These are phyloP conservation scores for Hydroisotoma schaefferi DNA, from an alignment of 2,888 invertebrate genomes.

Conservation along the genomic window DNA sequence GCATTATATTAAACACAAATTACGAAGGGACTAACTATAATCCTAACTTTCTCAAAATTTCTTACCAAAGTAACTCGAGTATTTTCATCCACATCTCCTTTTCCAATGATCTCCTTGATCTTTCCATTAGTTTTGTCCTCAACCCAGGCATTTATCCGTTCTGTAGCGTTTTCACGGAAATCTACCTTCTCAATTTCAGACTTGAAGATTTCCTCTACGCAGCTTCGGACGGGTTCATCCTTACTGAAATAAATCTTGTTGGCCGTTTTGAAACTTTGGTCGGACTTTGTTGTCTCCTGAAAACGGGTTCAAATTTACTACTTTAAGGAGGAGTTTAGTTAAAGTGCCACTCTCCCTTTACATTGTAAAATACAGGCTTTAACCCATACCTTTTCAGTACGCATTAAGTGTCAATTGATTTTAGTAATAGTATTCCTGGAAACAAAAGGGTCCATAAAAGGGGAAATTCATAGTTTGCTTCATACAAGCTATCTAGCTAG, in stretches of 20 bases:
- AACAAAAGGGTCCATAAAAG: no score
- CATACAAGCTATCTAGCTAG: no score
- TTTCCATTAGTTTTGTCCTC: slow-evolving; percentile 69
- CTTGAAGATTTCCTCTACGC: slow-evolving; percentile 63
- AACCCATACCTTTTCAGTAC: no score
- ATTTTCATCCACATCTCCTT: slow-evolving; percentile 60
- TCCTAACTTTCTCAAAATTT: neutral
- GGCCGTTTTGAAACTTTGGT: slow-evolving; percentile 62
- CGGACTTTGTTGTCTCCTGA: slow-evolving; percentile 32
- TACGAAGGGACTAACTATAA: slow-evolving; percentile 1
- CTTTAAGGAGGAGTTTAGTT: no score
- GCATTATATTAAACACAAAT: slow-evolving; percentile 1
- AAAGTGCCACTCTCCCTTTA: no score
- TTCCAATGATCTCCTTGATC: slow-evolving; percentile 68
- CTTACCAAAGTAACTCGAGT: slow-evolving; percentile 67
- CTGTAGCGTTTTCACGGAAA: slow-evolving; percentile 64
- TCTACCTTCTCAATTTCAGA: slow-evolving; percentile 54
- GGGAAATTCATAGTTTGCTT: no score
- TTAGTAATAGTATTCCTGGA: no score
- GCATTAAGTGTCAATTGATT: no score
- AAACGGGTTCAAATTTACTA: no score
- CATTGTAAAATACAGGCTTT: no score
- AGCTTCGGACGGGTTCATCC: slow-evolving; percentile 60
- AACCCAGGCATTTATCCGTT: slow-evolving; percentile 73
- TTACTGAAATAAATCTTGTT: slow-evolving; percentile 72